Percentiles rank a stretch among this genome's conserved stretches.
phyloP scores from a whole-genome alignment of 2,113 vertebrate genomes.

The Neodon shergylaensis region DNA sequence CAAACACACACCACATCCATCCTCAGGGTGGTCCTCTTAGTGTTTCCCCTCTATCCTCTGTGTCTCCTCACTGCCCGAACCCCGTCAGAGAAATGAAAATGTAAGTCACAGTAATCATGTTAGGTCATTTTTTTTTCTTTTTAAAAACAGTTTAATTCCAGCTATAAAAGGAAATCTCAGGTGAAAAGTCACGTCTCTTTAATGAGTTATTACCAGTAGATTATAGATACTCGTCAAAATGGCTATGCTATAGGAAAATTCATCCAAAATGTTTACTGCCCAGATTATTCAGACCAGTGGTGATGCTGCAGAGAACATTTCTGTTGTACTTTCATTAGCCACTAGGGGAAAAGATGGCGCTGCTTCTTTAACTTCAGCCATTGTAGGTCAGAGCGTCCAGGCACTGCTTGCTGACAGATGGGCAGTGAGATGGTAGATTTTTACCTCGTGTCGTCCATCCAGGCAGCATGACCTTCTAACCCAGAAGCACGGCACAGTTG shows the following conservation, averaged over 20 bases:
- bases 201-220: neutral
- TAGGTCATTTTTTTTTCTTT: neutral
- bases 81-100: neutral
- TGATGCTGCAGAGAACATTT: neutral
- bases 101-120: neutral
- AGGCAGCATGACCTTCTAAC: neutral
- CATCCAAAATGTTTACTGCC: neutral
- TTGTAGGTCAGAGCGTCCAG: neutral
- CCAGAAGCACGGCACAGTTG: neutral
- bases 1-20: neutral
- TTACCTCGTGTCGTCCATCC: neutral
- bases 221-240: neutral
- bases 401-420: neutral
- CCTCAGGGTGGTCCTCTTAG: neutral
- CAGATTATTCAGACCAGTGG: neutral
- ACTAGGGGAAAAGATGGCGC: neutral
- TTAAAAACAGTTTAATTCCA: neutral
- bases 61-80: neutral
- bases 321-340: constrained; percentile 20
- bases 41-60: neutral
- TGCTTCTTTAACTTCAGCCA: neutral
- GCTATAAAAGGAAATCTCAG: neutral
- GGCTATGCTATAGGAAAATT: neutral
- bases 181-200: neutral
- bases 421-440: neutral